These are phyloP conservation scores for Alaudala cheleensis DNA, from an alignment of 2,113 vertebrate species.

Conservation along the genomic window DNA sequence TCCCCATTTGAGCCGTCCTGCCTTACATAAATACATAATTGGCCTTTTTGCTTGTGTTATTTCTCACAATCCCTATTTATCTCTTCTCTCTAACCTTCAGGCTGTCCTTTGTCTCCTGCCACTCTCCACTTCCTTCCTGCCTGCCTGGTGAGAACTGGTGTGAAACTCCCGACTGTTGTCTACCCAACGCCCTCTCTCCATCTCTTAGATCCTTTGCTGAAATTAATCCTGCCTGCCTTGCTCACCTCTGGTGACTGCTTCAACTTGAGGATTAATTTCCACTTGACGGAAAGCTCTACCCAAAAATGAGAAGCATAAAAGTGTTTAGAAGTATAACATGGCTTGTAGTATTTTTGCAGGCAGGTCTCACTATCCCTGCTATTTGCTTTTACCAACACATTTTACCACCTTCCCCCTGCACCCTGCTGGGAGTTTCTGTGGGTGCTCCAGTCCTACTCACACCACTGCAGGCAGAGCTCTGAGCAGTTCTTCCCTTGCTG, in stretches of 20 bases:
- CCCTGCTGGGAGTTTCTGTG: background rate
- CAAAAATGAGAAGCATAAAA: background rate
- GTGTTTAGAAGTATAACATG: background rate
- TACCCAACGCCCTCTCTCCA: background rate
- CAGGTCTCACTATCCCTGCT: background rate
- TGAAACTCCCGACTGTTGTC: background rate
- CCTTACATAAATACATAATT: conserved; percentile 8
- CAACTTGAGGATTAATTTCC: background rate
- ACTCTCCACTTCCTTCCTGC: conserved; percentile 53
- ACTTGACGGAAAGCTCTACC: background rate
- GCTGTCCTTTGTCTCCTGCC: conserved; percentile 42
- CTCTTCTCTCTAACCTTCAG: background rate
- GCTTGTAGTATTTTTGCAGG: background rate
- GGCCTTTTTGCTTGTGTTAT: conserved; percentile 7
- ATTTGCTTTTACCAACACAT: background rate
- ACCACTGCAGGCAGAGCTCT: accelerated
- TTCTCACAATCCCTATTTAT: conserved; percentile 59
- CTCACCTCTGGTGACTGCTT: background rate
- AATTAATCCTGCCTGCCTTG: background rate
- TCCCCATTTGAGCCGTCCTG: background rate
- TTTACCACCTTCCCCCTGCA: background rate
- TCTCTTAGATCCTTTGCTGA: background rate
- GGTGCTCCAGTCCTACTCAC: background rate
- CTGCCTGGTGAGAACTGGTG: background rate
- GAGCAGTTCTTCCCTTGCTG: background rate